phyloP scores from a whole-genome alignment of 1,140 invertebrate species.

The Cryptotermes secundus region DNA sequence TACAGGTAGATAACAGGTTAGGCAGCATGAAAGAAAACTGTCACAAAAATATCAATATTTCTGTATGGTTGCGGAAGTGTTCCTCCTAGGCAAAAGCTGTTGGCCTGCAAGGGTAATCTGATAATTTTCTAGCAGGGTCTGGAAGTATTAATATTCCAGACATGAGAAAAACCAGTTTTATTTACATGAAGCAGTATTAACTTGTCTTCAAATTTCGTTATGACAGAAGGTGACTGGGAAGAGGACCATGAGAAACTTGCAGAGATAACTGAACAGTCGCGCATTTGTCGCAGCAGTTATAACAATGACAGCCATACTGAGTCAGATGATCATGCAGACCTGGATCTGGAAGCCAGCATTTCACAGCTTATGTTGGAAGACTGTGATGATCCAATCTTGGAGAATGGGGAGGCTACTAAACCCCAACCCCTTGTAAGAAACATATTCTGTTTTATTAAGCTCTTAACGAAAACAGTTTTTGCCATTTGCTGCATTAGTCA shows the following conservation, averaged over 20 bases:
- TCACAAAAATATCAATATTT: too few relatives aligned
- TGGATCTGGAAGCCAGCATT: slow-evolving; percentile 30
- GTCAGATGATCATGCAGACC: slow-evolving; percentile 13
- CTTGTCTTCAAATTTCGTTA: background rate
- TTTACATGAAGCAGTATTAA: background rate
- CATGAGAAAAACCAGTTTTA: too few relatives aligned
- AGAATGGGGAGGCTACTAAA: slow-evolving; percentile 12
- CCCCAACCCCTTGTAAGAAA: background rate
- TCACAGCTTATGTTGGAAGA: slow-evolving; percentile 29
- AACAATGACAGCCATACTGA: background rate
- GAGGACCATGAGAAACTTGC: slow-evolving; percentile 67
- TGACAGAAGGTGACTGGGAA: slow-evolving; percentile 67
- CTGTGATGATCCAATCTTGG: slow-evolving; percentile 17
- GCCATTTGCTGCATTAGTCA: too few relatives aligned
- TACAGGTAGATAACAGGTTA: too few relatives aligned
- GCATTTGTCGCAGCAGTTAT: slow-evolving; percentile 36
- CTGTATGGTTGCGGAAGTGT: too few relatives aligned
- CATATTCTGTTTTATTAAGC: too few relatives aligned
- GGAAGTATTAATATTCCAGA: too few relatives aligned
- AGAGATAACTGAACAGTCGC: slow-evolving; percentile 56
- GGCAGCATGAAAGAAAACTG: too few relatives aligned
- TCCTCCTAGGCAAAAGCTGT: too few relatives aligned
- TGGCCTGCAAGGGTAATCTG: too few relatives aligned
- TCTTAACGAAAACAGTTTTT: too few relatives aligned
- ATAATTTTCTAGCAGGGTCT: too few relatives aligned